Evolutionary conservation across 1,140 invertebrate species (phyloP).

Genomic region (Drosophila tristis): DNA sequence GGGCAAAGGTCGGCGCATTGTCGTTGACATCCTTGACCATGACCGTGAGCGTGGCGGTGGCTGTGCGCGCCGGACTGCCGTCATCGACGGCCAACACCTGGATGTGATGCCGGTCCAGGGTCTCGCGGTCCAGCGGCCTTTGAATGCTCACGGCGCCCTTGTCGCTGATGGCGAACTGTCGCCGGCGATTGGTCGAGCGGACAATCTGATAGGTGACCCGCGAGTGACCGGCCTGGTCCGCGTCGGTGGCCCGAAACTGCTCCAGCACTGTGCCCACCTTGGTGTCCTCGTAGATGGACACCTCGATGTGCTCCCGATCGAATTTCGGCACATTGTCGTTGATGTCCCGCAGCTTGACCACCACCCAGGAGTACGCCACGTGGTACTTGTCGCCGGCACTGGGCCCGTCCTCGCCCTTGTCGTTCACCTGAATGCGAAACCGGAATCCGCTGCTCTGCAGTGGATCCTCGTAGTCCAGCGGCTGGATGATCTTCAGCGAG

Average conservation of each 20-base stretch:
- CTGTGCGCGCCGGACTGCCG: slow-evolving; percentile 87
- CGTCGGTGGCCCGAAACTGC: slow-evolving; percentile 87
- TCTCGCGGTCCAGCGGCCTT: slow-evolving; percentile 86
- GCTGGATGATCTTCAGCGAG: slow-evolving; percentile 88
- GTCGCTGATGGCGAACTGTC: slow-evolving; percentile 87
- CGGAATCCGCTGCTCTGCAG: slow-evolving; percentile 86
- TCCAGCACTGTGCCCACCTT: slow-evolving; percentile 87
- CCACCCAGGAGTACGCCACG: slow-evolving; percentile 87
- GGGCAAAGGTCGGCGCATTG: slow-evolving; percentile 86
- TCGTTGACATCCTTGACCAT: slow-evolving; percentile 89
- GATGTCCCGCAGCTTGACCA: slow-evolving; percentile 87
- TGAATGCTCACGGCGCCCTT: slow-evolving; percentile 87
- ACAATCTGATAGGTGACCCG: slow-evolving; percentile 87
- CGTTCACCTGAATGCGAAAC: slow-evolving; percentile 87
- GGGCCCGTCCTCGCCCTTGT: slow-evolving; percentile 85
- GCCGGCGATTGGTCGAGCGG: slow-evolving; percentile 86
- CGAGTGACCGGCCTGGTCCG: slow-evolving; percentile 86
- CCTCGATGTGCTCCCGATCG: slow-evolving; percentile 86
- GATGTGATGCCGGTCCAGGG: slow-evolving; percentile 86
- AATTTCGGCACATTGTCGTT: slow-evolving; percentile 88
- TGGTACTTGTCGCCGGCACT: slow-evolving; percentile 86
- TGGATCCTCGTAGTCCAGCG: slow-evolving; percentile 87
- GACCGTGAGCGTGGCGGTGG: slow-evolving; percentile 88
- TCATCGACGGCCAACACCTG: slow-evolving; percentile 88
- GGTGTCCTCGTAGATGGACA: slow-evolving; percentile 87